phyloP scores from a whole-genome alignment of 2,888 invertebrate species.

The Adelognathus sp. region DNA sequence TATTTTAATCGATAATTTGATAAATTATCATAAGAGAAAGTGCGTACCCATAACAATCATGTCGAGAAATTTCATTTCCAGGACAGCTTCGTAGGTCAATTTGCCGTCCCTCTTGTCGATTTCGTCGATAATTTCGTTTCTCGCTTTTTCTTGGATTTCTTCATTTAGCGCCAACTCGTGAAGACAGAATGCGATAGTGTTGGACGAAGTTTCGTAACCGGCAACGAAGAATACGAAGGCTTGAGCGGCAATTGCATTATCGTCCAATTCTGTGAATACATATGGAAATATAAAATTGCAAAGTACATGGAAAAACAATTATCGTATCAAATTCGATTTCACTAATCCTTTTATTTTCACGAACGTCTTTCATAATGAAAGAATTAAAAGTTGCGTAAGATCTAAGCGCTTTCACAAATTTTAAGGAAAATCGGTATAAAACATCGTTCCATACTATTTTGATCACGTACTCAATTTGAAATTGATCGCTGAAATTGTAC shows the following conservation, averaged over 20 bases:
- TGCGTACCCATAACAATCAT: slow-evolving; percentile 74
- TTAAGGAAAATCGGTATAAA: too few relatives aligned
- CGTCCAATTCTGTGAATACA: slow-evolving; percentile 69
- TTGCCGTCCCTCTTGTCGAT: slow-evolving; percentile 69
- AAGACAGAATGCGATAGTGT: slow-evolving; percentile 77
- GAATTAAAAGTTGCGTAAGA: too few relatives aligned
- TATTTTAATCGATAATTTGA: neutral
- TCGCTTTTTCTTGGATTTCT: slow-evolving; percentile 74
- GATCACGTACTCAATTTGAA: too few relatives aligned
- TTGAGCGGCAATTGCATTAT: slow-evolving; percentile 77
- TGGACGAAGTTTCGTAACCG: slow-evolving; percentile 78
- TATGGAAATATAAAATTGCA: slow-evolving; percentile 8
- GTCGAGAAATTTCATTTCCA: slow-evolving; percentile 79
- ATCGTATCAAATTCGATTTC: too few relatives aligned
- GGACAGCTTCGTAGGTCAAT: slow-evolving; percentile 76
- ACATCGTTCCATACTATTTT: too few relatives aligned
- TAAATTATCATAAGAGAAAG: neutral
- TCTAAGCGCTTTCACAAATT: too few relatives aligned
- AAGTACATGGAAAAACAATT: too few relatives aligned
- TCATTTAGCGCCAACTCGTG: slow-evolving; percentile 76
- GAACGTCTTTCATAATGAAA: too few relatives aligned
- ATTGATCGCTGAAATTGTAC: too few relatives aligned
- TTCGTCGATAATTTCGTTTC: slow-evolving; percentile 72
- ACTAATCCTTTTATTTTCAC: too few relatives aligned
- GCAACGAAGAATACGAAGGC: slow-evolving; percentile 79